Evolutionary conservation across 2,113 vertebrate genomes (phyloP).

Genomic region (Malurus melanocephalus): DNA sequence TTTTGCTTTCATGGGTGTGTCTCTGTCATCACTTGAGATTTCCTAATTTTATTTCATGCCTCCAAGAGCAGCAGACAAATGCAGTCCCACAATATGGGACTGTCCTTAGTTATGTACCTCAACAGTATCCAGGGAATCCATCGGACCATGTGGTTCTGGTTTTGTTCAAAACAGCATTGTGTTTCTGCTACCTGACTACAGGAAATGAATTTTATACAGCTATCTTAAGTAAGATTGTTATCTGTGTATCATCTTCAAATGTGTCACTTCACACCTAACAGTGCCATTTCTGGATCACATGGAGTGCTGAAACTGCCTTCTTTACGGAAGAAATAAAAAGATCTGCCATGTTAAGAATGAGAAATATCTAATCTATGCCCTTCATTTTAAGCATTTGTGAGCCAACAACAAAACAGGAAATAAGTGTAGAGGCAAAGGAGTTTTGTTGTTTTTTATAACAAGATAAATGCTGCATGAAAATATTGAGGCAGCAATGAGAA

Average conservation of each 20-base stretch:
- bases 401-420: background rate
- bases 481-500: background rate
- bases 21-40: background rate
- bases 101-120: background rate
- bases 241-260: background rate
- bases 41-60: background rate
- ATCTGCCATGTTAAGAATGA: background rate
- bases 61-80: background rate
- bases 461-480: background rate
- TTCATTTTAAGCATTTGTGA: background rate
- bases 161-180: background rate
- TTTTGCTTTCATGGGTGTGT: background rate
- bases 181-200: background rate
- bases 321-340: background rate
- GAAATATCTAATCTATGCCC: background rate
- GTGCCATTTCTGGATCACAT: background rate
- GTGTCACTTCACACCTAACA: background rate
- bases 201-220: background rate
- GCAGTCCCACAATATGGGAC: rapidly evolving
- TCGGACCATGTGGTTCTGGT: background rate
- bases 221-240: background rate
- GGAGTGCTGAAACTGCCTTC: background rate
- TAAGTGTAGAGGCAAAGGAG: background rate
- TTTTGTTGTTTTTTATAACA: background rate
- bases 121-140: background rate